A percentile compares a stretch with the other conserved stretches of the same genome.
Conservation (phyloP, 1,140 invertebrate genomes). For the Pomacea maculata region DNA sequence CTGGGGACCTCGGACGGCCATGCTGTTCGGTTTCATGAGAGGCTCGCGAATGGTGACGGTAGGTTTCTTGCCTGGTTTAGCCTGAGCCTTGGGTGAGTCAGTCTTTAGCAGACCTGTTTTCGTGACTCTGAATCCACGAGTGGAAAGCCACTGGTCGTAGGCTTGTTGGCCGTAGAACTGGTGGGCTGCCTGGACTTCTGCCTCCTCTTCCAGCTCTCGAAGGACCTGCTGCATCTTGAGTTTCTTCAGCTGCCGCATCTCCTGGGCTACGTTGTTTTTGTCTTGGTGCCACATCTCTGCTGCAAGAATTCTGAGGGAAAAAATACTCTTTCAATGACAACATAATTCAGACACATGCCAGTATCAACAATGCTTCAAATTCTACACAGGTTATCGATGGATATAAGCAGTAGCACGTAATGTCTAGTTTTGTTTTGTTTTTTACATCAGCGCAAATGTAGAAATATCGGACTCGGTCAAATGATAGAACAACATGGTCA, state of each 20-base stretch:
- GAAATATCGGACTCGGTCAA: background rate
- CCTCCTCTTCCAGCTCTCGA: conserved; percentile 53
- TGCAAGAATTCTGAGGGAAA: conserved; percentile 57
- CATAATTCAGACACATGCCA: background rate
- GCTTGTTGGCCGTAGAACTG: conserved; percentile 53
- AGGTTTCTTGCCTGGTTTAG: background rate
- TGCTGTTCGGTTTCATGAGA: conserved; percentile 40
- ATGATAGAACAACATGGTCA: no score
- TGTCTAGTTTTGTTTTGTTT: no score
- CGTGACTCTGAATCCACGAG: conserved; percentile 32
- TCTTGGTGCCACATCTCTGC: conserved; percentile 63
- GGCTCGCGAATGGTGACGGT: conserved; percentile 14
- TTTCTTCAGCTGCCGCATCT: conserved; percentile 58
- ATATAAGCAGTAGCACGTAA: no score
- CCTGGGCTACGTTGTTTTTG: conserved; percentile 58
- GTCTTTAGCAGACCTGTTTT: conserved; percentile 13
- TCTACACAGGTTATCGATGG: no score
- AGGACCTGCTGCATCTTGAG: conserved; percentile 60
- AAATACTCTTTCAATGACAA: background rate
- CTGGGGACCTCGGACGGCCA: conserved; percentile 1
- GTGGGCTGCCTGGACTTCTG: conserved; percentile 43
- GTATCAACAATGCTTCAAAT: background rate
- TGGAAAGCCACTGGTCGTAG: conserved; percentile 52
- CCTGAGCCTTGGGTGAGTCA: background rate
- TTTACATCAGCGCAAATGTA: no score